phyloP scores from a whole-genome alignment of 2,113 vertebrate genomes.

The Stigmatopora nigra region DNA sequence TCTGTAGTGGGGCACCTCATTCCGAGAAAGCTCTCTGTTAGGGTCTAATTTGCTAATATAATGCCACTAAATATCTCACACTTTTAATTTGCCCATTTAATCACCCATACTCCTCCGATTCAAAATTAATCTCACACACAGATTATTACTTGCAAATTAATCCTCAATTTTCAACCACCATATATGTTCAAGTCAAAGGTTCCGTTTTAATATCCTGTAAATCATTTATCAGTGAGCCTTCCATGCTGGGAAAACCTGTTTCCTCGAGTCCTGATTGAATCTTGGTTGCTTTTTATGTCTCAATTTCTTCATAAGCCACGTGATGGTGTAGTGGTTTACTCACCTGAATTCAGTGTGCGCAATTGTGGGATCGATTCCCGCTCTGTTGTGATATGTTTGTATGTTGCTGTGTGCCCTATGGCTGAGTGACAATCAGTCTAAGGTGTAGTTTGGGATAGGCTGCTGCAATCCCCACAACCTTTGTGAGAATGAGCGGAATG shows the following conservation, averaged over 20 bases:
- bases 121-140: not conserved
- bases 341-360: no score
- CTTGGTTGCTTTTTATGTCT: slow-evolving; percentile 50
- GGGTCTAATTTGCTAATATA: slow-evolving; percentile 52
- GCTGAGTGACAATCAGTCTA: no score
- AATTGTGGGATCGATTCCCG: no score
- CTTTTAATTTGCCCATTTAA: slow-evolving; percentile 13
- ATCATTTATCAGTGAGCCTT: slow-evolving; percentile 8
- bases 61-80: slow-evolving; percentile 31
- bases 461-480: no score
- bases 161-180: not conserved
- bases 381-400: no score
- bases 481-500: no score
- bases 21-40: slow-evolving; percentile 51
- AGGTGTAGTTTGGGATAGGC: no score
- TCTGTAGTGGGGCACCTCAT: slow-evolving; percentile 51
- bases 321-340: no score
- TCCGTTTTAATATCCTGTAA: not conserved
- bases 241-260: slow-evolving; percentile 46
- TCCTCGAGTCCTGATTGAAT: slow-evolving; percentile 32
- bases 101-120: not conserved
- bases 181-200: not conserved
- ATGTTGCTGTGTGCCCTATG: no score
- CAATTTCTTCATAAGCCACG: slow-evolving; percentile 1
- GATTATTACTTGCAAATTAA: not conserved